phyloP scores from a whole-genome alignment of 2,113 vertebrate species.

The Microcebus jonahi region DNA sequence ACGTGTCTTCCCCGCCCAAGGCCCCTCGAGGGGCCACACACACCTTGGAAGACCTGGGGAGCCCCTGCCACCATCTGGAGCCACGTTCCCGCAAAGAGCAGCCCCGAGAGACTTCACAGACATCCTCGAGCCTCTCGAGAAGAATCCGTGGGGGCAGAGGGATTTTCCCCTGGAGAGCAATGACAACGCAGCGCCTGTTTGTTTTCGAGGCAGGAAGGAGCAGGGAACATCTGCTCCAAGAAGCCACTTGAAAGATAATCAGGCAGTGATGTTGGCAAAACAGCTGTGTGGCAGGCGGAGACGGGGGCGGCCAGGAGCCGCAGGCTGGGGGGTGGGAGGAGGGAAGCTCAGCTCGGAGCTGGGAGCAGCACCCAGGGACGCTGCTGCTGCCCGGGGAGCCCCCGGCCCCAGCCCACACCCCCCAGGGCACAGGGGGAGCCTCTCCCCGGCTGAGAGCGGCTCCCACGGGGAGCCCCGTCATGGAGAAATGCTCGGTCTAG shows the following conservation, averaged over 20 bases:
- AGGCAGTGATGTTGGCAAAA: constrained; percentile 72
- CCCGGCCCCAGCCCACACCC: accelerated
- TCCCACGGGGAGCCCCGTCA: neutral
- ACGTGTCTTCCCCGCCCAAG: neutral
- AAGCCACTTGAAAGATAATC: constrained; percentile 82
- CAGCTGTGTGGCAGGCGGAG: constrained; percentile 74
- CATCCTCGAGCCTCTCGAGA: constrained; percentile 51
- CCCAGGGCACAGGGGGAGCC: neutral
- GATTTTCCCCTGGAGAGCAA: constrained; percentile 67
- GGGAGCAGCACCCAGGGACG: neutral
- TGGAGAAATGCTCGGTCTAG: neutral
- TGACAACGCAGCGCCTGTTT: constrained; percentile 71
- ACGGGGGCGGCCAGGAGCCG: neutral
- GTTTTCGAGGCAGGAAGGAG: constrained; percentile 70
- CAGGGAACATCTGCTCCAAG: constrained; percentile 75
- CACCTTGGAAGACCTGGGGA: neutral
- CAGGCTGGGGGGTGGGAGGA: neutral
- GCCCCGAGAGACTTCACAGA: neutral
- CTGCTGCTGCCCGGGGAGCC: neutral
- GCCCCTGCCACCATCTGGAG: constrained; percentile 10
- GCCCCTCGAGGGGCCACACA: neutral
- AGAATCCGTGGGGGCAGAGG: neutral
- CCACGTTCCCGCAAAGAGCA: constrained; percentile 19
- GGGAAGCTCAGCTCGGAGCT: neutral
- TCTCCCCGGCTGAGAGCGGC: neutral